phyloP scores from a whole-genome alignment of 2,888 invertebrate species.

The Dinocampus coccinellae region DNA sequence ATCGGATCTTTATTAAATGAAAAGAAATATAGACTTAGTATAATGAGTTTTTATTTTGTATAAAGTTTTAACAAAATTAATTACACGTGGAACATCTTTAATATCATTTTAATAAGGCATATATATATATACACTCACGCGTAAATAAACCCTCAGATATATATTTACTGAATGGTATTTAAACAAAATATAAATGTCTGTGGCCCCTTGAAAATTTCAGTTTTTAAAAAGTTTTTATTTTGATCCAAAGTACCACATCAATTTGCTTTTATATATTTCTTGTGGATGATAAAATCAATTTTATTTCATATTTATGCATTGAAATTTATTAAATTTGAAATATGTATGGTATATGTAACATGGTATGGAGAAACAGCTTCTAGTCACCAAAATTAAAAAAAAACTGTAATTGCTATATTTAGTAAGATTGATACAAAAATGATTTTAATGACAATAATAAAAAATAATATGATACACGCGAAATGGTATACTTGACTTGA shows the following conservation, averaged over 20 bases:
- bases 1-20: conserved; percentile 44
- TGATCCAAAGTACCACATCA: background rate
- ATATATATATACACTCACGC: background rate
- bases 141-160: background rate
- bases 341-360: background rate
- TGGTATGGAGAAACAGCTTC: background rate
- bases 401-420: background rate
- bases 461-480: background rate
- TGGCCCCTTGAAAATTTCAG: background rate
- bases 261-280: background rate
- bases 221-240: no score
- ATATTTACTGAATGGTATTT: background rate
- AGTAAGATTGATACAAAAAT: background rate
- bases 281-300: background rate
- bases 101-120: background rate
- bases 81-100: conserved; percentile 5
- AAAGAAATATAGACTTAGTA: conserved; percentile 45
- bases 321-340: background rate
- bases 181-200: background rate
- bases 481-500: background rate
- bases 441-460: background rate
- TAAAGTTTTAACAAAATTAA: conserved; percentile 20
- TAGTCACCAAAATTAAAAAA: background rate
- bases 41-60: conserved; percentile 36
- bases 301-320: background rate